Base-by-base conservation (phyloP, 2,797 vertebrate genomes). In the Fistularia tabacaria region DNA sequence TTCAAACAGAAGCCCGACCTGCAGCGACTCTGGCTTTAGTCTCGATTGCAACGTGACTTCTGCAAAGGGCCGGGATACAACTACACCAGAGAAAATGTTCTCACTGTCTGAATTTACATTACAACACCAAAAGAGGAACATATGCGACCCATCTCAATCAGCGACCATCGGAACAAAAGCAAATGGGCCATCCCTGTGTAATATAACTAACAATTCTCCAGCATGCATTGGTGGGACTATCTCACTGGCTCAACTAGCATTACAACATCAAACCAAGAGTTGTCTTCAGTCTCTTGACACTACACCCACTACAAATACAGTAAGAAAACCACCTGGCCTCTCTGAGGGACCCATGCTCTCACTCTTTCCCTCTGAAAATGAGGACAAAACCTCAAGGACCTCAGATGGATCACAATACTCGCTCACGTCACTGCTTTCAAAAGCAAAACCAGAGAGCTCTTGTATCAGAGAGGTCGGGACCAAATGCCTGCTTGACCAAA, bases 311-410 rank as follows among this genome's bases (percentile, higher is more conserved):
- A 51, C 54, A 54, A 59, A 57, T 46, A 51, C 64, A 39, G 49
- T 49, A 36, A 66, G 71, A 45, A 69, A 63, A 44, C 75, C 84
- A 76, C 79, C 79, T 57, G 85, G 73, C 41, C 56, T 90, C 69
- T 81, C 90, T 14, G 71, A 90, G 68, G 82, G 84, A 51, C 88
- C 82, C 51, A 90, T 92, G 62, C 81, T 93, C 46, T 93, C 92
- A 59, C 90, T 88, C 57, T 82, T 93, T 62, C 51, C 85, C 5
- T 87, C 90, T 76, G 73, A 83, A 81, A 67, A 71, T 74, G 87
- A 87, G 87, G 82, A 74, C 81, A 42, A 69, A 81, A 80, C 76
- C 77, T 79, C 82, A 74, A 48, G 64, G 67, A 74, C 81, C 75
- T 80, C 79, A 83, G 78, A 73, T 72, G 71, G 73, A 72, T 78